Evolutionary conservation across 2,113 vertebrate species (phyloP), one percentile per base, ranked within the genome.

Genomic region (Cheirogaleus medius): DNA sequence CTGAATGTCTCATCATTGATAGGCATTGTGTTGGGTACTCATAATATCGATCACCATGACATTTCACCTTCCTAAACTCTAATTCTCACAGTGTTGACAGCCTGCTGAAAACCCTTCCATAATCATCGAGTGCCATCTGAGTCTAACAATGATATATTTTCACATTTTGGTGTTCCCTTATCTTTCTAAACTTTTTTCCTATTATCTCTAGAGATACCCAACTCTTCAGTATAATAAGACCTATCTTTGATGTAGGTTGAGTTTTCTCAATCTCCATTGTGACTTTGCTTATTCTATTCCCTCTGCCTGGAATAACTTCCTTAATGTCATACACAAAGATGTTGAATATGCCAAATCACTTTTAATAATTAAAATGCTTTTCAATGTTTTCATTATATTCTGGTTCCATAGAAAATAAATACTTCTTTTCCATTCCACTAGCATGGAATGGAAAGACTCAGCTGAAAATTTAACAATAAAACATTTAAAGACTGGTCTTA

Each of bases 291-390:
- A 32, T 76, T 91, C 13, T 56, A 2, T 69, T 93, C 3, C 14
- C 27, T 69, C 23, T 84, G 3, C 42, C 39, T 87, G 37, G n/a
- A 92, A 32, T 78, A 74, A 86, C 0, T 58, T 87, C 8, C 17
- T 69, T 81, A 82, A 93, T n/a, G 13, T 18, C 44, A 93, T 52
- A 10, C 25, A 86, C 42, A 94, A 68, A 94, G 77, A 93, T 88
- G 39, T 14, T 14, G 32, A 94, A 56, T 84, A 77, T 54, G 27
- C 60, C 90, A 76, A 95, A 74, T 66, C 18, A 69, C n/a, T 29
- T 95, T 88, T 77, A 81, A 74, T 78, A 96, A 87, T 92, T 95
- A 95, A 96, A 85, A 66, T 81, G 8, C 0, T 54, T 97, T 90
- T 76, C 37, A 17, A 86, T 93, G 52, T 89, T 85, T 91, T 85